phyloP scores from a whole-genome alignment of 2,113 vertebrate genomes.

The Naja naja region DNA sequence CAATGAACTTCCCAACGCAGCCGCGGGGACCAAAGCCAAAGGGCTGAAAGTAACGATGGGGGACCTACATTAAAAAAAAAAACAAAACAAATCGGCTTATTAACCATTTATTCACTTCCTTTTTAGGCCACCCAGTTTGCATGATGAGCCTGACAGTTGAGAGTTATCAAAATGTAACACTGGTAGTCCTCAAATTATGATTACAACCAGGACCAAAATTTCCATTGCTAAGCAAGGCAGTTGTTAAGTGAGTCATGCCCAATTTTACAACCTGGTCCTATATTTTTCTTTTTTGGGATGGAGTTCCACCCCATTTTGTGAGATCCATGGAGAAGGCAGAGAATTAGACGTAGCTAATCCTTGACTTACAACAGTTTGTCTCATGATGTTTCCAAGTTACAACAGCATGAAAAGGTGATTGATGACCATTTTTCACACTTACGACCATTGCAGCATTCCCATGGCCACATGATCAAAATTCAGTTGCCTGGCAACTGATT shows the following conservation, averaged over 20 bases:
- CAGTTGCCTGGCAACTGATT: neutral
- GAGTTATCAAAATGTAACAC: neutral
- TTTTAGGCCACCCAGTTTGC: neutral
- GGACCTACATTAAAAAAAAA: slow-evolving; percentile 70
- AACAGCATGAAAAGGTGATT: neutral
- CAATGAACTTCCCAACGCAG: slow-evolving; percentile 88
- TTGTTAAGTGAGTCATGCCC: neutral
- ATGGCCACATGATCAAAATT: neutral
- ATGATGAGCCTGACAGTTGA: neutral
- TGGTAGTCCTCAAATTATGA: neutral
- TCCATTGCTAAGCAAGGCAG: neutral
- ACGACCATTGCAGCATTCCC: neutral
- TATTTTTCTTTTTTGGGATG: neutral
- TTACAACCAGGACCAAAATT: neutral
- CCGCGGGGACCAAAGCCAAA: slow-evolving; percentile 90
- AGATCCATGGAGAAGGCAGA: neutral
- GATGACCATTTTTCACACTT: neutral
- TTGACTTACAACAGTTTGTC: neutral
- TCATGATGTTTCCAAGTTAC: neutral
- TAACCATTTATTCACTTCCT: neutral
- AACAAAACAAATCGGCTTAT: neutral
- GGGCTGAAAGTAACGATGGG: slow-evolving; percentile 87
- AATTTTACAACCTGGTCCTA: neutral
- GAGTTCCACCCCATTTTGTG: neutral
- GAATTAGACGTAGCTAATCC: neutral